Conservation (phyloP, 2,888 invertebrate genomes). For the Pelosia muscerda region DNA sequence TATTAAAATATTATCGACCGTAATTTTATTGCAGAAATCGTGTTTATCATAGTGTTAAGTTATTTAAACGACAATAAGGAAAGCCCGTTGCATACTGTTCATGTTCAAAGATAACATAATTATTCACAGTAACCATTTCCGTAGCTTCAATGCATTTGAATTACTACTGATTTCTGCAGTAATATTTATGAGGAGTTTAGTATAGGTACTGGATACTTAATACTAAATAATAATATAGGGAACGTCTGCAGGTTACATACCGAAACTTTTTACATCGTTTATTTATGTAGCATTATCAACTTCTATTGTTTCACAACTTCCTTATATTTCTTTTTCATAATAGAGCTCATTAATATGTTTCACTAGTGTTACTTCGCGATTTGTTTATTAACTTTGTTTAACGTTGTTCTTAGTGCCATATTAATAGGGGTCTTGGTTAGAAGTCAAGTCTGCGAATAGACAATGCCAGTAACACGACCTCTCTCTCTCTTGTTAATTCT, state of each 20-base stretch:
- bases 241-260: neutral
- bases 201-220: neutral
- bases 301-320: neutral
- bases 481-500: neutral
- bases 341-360: neutral
- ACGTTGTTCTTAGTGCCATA: neutral
- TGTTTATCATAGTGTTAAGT: constrained; percentile 27
- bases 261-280: neutral
- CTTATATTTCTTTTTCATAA: neutral
- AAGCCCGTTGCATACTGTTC: constrained; percentile 21
- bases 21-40: constrained; percentile 17
- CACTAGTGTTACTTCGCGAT: neutral
- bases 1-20: constrained; percentile 25
- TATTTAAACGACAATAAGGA: constrained; percentile 39
- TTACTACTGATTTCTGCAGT: neutral
- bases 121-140: constrained; percentile 24
- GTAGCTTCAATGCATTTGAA: constrained; percentile 18
- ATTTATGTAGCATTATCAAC: neutral
- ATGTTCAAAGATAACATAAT: constrained; percentile 25
- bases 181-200: neutral
- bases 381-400: neutral
- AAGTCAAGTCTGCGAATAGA: neutral
- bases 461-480: neutral
- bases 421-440: neutral
- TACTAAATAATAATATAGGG: neutral